Conservation (phyloP, 2,113 vertebrate species). For the Mugil cephalus region DNA sequence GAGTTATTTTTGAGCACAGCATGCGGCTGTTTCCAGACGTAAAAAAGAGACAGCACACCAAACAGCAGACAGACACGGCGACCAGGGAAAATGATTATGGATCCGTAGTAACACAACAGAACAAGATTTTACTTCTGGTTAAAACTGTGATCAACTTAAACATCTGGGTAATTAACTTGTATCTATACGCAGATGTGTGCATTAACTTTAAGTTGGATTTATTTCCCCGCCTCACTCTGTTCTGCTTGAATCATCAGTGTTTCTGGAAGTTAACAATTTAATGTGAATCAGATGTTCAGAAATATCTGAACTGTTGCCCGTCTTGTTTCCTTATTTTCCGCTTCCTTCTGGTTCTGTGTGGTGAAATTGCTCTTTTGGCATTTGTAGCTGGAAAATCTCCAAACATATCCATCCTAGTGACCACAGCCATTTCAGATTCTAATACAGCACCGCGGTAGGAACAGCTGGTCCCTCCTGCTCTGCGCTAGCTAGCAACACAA, state of each 20-base stretch:
- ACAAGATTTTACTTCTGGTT: neutral
- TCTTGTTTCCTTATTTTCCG: neutral
- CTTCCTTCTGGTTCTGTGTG: conserved; percentile 13
- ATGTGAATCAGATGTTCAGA: conserved; percentile 1
- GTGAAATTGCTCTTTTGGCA: conserved; percentile 32
- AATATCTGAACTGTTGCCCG: neutral
- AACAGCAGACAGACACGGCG: neutral
- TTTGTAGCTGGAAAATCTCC: conserved; percentile 22
- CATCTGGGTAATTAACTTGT: no score
- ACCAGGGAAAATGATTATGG: neutral
- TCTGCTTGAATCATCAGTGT: neutral
- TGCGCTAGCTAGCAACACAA: conserved; percentile 36
- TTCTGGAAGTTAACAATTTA: neutral
- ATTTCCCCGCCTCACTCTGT: neutral
- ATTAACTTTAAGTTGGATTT: neutral
- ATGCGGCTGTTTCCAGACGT: neutral
- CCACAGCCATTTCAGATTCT: conserved; percentile 14
- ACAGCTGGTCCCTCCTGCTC: conserved; percentile 8
- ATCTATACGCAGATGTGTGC: no score
- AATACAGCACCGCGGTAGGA: conserved; percentile 9
- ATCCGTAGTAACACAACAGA: neutral
- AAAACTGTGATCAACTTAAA: no score
- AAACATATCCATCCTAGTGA: conserved; percentile 23
- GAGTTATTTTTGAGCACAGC: neutral
- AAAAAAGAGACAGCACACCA: neutral